Evolutionary conservation across 2,888 invertebrate species (phyloP).

Genomic region (Drosophila phalerata): DNA sequence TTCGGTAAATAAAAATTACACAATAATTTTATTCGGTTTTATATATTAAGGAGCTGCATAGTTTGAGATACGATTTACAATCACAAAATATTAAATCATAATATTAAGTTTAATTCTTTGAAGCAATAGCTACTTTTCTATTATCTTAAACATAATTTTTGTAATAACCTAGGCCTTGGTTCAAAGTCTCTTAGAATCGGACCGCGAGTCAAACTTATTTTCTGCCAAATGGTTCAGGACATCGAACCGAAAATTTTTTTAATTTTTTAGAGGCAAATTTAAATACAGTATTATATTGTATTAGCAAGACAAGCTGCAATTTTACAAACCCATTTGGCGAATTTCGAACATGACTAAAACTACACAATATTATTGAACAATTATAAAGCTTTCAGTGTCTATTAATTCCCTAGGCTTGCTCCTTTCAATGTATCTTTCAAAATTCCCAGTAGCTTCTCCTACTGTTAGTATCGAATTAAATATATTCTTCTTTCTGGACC

Average conservation of each 20-base stretch:
- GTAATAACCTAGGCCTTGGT: too few relatives aligned
- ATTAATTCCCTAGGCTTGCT: constrained; percentile 35
- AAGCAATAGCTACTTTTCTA: too few relatives aligned
- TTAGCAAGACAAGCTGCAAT: not conserved
- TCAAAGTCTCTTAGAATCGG: too few relatives aligned
- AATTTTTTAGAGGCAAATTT: not conserved
- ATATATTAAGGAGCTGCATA: not conserved
- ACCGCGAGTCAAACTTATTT: too few relatives aligned
- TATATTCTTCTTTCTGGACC: constrained; percentile 20
- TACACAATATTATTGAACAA: constrained; percentile 24
- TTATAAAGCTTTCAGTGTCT: constrained; percentile 61
- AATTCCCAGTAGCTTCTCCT: constrained; percentile 11
- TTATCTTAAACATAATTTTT: too few relatives aligned
- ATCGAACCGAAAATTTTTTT: not conserved
- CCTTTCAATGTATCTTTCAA: constrained; percentile 20
- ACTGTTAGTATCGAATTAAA: constrained; percentile 7
- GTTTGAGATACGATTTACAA: not conserved
- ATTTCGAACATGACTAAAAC: constrained; percentile 32
- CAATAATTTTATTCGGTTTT: too few relatives aligned
- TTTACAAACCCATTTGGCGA: not conserved
- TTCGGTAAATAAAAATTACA: not conserved
- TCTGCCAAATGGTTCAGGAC: too few relatives aligned
- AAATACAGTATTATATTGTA: constrained; percentile 1
- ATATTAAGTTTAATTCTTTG: not conserved
- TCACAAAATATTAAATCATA: not conserved